Evolutionary conservation across 2,888 invertebrate genomes (phyloP).

Genomic region (Odontocolon sp.): DNA sequence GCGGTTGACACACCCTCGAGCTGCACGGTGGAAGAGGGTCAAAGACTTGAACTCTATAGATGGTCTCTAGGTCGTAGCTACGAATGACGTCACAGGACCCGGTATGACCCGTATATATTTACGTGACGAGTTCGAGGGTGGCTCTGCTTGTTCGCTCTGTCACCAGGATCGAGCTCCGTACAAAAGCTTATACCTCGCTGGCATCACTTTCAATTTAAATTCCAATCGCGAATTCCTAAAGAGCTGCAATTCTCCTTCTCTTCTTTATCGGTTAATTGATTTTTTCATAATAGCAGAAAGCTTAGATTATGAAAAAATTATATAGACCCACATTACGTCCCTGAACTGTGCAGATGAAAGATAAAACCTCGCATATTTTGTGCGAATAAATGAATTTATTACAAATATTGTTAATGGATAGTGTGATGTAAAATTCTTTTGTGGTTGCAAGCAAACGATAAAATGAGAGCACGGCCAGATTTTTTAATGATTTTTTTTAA

Average conservation of each 20-base stretch:
- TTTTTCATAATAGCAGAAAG: neutral
- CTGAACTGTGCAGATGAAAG: too few relatives aligned
- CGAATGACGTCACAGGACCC: slow-evolving; percentile 51
- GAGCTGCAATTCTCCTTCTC: slow-evolving; percentile 2
- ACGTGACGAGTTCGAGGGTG: slow-evolving; percentile 48
- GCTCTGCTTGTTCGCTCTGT: slow-evolving; percentile 12
- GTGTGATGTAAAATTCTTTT: too few relatives aligned
- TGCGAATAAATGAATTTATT: too few relatives aligned
- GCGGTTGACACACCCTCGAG: neutral
- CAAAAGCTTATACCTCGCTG: neutral
- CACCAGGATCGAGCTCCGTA: neutral
- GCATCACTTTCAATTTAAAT: slow-evolving; percentile 39
- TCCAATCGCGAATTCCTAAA: neutral
- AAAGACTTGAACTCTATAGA: slow-evolving; percentile 33
- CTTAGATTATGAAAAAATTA: too few relatives aligned
- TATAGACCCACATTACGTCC: too few relatives aligned
- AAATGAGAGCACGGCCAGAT: too few relatives aligned
- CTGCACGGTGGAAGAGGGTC: slow-evolving; percentile 27
- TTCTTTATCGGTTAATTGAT: slow-evolving; percentile 22
- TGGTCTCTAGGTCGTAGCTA: slow-evolving; percentile 33
- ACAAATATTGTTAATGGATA: too few relatives aligned
- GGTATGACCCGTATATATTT: slow-evolving; percentile 48
- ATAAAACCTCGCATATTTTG: too few relatives aligned
- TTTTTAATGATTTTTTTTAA: too few relatives aligned
- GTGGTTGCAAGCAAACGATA: too few relatives aligned